phyloP scores from a whole-genome alignment of 35 echinoderm and acorn worm species.

The Amphiura filiformis region DNA sequence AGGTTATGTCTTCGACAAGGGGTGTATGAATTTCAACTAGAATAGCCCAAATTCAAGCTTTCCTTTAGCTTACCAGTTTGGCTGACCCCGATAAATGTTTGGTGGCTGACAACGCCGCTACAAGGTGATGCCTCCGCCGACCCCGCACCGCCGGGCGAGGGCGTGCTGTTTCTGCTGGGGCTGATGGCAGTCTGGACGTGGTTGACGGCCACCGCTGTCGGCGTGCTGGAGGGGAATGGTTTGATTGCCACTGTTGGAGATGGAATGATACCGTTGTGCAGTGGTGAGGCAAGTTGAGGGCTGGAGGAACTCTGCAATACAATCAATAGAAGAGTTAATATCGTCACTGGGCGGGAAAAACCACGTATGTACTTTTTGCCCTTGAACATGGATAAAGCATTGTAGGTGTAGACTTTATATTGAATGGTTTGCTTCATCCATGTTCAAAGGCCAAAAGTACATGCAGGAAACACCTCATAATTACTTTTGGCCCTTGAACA shows the following conservation, averaged over 20 bases:
- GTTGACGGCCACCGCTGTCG: conserved; percentile 40
- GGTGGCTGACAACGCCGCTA: neutral
- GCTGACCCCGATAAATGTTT: conserved; percentile 1
- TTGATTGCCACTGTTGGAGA: conserved; percentile 60
- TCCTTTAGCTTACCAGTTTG: neutral
- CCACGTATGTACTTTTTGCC: too few species aligned
- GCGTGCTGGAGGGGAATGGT: conserved; percentile 7
- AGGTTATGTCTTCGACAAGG: too few species aligned
- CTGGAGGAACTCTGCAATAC: conserved; percentile 62
- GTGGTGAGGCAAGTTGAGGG: conserved; percentile 60
- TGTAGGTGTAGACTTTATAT: too few species aligned
- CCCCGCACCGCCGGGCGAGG: conserved; percentile 56
- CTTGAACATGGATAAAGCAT: too few species aligned
- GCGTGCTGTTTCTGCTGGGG: conserved; percentile 76
- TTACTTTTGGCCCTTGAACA: too few species aligned
- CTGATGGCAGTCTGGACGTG: conserved; percentile 57
- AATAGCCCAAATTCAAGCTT: too few species aligned
- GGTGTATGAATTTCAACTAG: too few species aligned
- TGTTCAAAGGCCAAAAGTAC: too few species aligned
- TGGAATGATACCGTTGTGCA: conserved; percentile 72
- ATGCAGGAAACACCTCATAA: too few species aligned
- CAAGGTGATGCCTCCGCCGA: conserved; percentile 67
- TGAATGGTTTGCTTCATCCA: too few species aligned
- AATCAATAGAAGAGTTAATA: too few species aligned
- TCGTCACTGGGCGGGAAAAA: too few species aligned